These are phyloP conservation scores for Pachyrhynchus sulphureomaculatus DNA, from an alignment of 1,140 invertebrate species.

Conservation along the genomic window DNA sequence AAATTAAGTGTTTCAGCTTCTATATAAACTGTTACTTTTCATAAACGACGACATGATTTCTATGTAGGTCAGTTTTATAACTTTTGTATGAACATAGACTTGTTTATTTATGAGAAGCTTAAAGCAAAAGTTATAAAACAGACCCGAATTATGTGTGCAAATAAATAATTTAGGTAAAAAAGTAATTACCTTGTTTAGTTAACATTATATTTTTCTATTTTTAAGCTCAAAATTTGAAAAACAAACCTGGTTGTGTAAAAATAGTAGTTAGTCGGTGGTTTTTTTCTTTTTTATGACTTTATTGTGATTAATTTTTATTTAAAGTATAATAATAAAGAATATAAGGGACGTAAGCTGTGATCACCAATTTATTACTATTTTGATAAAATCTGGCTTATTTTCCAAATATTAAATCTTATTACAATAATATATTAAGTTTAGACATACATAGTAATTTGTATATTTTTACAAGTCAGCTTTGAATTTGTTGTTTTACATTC, in stretches of 20 bases:
- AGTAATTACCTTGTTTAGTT: conserved; percentile 6
- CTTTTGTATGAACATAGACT: neutral
- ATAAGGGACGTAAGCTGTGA: too few species aligned
- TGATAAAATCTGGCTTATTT: too few species aligned
- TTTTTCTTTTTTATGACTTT: neutral
- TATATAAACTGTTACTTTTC: neutral
- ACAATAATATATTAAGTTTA: neutral
- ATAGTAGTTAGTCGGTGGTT: neutral
- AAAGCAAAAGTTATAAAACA: neutral
- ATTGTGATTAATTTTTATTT: too few species aligned
- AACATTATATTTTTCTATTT: neutral
- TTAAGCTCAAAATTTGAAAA: neutral
- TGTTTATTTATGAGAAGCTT: neutral
- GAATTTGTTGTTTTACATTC: conserved; percentile 22
- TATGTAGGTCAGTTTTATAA: neutral
- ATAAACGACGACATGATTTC: neutral
- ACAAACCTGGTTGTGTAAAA: neutral
- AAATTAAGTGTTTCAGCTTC: conserved; percentile 17
- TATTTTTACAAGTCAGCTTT: conserved; percentile 13
- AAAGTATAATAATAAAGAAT: too few species aligned
- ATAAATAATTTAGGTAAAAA: neutral
- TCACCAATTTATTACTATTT: too few species aligned
- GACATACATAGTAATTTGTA: neutral
- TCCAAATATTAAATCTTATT: too few species aligned
- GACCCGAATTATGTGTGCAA: neutral